Percentiles rank a stretch among this genome's conserved stretches.
Conservation (phyloP, 2,888 invertebrate genomes). For the Pinctada fucata region DNA sequence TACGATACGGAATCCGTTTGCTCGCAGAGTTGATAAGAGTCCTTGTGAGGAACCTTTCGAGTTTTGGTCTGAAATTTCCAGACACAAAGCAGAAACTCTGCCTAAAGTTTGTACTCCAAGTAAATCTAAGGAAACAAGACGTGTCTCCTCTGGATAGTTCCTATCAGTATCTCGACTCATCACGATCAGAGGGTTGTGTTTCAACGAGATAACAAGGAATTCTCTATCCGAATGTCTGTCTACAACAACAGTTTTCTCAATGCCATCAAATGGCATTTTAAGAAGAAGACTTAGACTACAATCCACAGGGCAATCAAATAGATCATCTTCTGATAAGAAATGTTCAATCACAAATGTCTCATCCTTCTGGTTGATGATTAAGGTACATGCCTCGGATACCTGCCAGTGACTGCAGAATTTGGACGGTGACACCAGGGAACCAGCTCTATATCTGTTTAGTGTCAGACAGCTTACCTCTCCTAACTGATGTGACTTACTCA, state of each 20-base stretch:
- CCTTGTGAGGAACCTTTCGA: neutral
- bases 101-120: neutral
- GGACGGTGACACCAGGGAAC: conserved; percentile 7
- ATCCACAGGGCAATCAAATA: neutral
- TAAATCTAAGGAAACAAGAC: neutral
- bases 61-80: neutral
- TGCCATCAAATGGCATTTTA: neutral
- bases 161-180: neutral
- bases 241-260: neutral
- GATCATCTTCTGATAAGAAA: neutral
- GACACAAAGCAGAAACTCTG: neutral
- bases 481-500: neutral
- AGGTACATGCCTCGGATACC: neutral
- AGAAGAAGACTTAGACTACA: neutral
- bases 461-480: neutral
- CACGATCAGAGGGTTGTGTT: neutral
- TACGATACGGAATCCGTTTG: neutral
- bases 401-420: conserved; percentile 9
- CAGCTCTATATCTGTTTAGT: neutral
- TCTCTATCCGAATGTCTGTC: neutral
- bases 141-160: neutral
- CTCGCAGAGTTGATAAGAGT: neutral
- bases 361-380: neutral
- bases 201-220: neutral
- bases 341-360: neutral